These are phyloP conservation scores for Thereva nobilitata DNA, from an alignment of 2,888 invertebrate genomes.

Conservation along the genomic window DNA sequence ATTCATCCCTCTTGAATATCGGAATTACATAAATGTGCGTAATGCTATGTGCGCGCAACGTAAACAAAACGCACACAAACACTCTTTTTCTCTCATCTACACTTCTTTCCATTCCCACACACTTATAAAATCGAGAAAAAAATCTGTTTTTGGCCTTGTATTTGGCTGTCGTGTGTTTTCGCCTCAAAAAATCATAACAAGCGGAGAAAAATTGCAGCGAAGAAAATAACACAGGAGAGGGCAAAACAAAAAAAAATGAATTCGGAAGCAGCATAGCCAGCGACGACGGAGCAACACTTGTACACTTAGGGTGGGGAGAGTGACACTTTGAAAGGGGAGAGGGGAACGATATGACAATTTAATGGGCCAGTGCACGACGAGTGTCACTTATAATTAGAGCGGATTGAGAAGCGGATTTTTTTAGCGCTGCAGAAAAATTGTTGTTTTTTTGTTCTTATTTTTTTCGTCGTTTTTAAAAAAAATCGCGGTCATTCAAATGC, in stretches of 20 bases:
- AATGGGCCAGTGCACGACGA: slow-evolving; percentile 35
- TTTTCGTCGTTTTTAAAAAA: background rate
- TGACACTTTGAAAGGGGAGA: background rate
- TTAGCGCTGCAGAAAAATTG: background rate
- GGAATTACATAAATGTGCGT: slow-evolving; percentile 56
- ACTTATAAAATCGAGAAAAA: background rate
- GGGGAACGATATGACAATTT: slow-evolving; percentile 33
- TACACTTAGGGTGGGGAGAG: too few relatives aligned
- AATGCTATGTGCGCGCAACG: slow-evolving; percentile 56
- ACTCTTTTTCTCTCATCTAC: background rate
- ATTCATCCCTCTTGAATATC: slow-evolving; percentile 31
- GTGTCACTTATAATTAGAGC: slow-evolving; percentile 39
- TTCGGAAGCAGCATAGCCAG: too few relatives aligned
- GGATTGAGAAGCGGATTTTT: slow-evolving; percentile 15
- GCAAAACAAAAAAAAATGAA: too few relatives aligned
- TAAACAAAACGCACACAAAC: slow-evolving; percentile 21
- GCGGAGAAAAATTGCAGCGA: too few relatives aligned
- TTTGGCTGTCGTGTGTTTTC: too few relatives aligned
- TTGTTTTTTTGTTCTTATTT: background rate
- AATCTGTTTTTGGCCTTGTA: background rate
- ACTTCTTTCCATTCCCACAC: background rate
- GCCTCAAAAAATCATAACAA: too few relatives aligned
- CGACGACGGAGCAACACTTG: too few relatives aligned
- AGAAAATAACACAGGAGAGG: too few relatives aligned
- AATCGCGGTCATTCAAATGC: too few relatives aligned